Base-by-base conservation (phyloP, 2,113 vertebrate species). In the Urocolius indicus region DNA sequence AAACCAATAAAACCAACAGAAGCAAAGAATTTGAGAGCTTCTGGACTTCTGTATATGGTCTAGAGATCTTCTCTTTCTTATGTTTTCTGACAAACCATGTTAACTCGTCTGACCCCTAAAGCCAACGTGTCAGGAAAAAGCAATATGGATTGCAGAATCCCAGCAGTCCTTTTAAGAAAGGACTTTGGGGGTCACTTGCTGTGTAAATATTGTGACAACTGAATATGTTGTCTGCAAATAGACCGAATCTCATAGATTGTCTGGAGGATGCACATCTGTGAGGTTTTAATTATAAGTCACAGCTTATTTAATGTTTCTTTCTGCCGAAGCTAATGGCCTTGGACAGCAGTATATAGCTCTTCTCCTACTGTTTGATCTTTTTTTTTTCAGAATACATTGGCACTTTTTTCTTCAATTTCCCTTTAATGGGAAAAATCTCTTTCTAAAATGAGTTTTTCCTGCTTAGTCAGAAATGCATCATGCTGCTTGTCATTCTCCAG, bases 391-490 rank as follows among this genome's bases (percentile, higher is more conserved):
- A 89, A 67, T 89, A 94, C 46, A 41, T 78, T 84, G 86, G 46
- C 71, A 68, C 6, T 63, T 93, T 78, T 83, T 45, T 4, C 65
- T 94, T 89, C 85, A 16, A 59, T 95, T 92, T 93, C 91, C 72
- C 62, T 96, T 94, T 81, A 93, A 84, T 66, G 81, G 92, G 61
- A 63, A 94, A 95, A 95, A 86, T 43, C 54, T 84, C 78, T 84
- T 95, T 94, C 82, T 87, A 79, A 90, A 93, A 92, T 76, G 72
- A 94, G 54, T 90, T 94, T 91, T 91, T 96, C 68, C 63, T 94
- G 85, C 85, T 96, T 94, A 96, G 94, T 94, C 91, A 96, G 90
- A 92, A 96, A 93, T 84, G 73, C 51, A 90, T 95, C 90, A 79
- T 83, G 84, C 77, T 74, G 63, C 93, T 96, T 95, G 78, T 85